Base-by-base conservation (phyloP, 2,797 vertebrate genomes). In the Trachops cirrhosus region DNA sequence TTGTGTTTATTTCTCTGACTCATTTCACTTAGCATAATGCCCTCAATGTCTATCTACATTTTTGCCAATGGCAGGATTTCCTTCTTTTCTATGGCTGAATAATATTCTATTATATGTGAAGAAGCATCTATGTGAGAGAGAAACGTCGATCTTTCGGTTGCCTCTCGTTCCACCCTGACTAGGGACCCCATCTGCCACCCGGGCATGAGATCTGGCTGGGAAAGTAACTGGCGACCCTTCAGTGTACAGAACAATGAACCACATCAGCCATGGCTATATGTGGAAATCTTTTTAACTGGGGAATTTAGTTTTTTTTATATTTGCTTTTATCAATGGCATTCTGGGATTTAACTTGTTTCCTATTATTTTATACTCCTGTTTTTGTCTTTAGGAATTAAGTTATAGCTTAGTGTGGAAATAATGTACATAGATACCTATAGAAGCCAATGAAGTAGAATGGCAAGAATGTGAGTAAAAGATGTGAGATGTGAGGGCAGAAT, bases 301-400 rank as follows among this genome's bases (percentile, higher is more conserved):
- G 14, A 77, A 77, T 80, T 80, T 34, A 50, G 19, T 44, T 73
- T 6, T 6, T 88, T 96, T 93, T 73, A 48, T 52, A 34, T 74
- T 54, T 75, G 29, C 5, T 93, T 86, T 96, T 92, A 80, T 92
- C 80, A 77, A 48, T 80, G 24, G 2, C 19, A 54, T 90, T 91
- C 71, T 16, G 12, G 6, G 1, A 59, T 73, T 91, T 89, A 79
- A 77, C 91, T 75, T 44, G 9, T 79, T 79, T 14, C 6, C 18
- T 54, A 93, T 95, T 74, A 87, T 79, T 71, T 57, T n/a, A 21
- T 84, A 54, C 24, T n/a, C 87, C 6, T 85, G 4, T 18, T 96
- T 93, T 88, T 44, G 34, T 87, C 34, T 68, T 79, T 41, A 82
- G 7, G 29, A 64, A 34, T 70, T 52, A 92, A 7, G 0, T 64